phyloP scores from a whole-genome alignment of 1,140 invertebrate species.

The Aplysia californica region DNA sequence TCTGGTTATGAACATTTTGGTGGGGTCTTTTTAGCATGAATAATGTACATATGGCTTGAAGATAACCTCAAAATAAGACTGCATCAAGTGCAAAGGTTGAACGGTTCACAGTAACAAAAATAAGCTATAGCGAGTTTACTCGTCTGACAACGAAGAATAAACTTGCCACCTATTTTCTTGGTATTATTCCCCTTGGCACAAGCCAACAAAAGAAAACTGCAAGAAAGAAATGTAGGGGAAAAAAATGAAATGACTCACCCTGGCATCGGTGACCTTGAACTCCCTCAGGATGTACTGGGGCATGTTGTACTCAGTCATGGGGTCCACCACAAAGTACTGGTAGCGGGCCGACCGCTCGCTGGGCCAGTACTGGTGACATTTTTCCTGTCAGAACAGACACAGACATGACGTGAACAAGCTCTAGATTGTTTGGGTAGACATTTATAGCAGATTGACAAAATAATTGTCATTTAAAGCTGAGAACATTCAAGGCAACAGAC shows the following conservation, averaged over 20 bases:
- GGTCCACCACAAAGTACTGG: conserved; percentile 97
- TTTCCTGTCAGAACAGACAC: conserved; percentile 77
- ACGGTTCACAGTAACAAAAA: neutral
- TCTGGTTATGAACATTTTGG: too few relatives aligned
- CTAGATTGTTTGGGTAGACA: too few relatives aligned
- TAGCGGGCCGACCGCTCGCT: conserved; percentile 94
- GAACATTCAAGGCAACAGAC: too few relatives aligned
- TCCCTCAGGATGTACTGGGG: conserved; percentile 98
- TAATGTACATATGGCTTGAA: too few relatives aligned
- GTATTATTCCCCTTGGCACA: neutral
- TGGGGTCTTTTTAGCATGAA: too few relatives aligned
- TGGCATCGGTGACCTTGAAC: conserved; percentile 87
- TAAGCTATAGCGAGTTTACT: neutral
- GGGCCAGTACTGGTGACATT: conserved; percentile 99
- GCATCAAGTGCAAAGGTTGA: neutral
- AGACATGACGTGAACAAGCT: too few relatives aligned
- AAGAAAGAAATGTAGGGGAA: neutral
- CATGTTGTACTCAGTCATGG: conserved; percentile 99
- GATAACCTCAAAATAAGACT: neutral
- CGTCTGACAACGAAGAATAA: neutral
- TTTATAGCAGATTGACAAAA: too few relatives aligned
- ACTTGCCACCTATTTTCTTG: neutral
- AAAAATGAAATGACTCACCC: conserved; percentile 58
- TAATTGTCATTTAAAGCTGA: too few relatives aligned
- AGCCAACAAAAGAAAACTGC: neutral